Evolutionary conservation across 2,113 vertebrate genomes (phyloP), one percentile per base, ranked within the genome.

Genomic region (Centropus unirufus): DNA sequence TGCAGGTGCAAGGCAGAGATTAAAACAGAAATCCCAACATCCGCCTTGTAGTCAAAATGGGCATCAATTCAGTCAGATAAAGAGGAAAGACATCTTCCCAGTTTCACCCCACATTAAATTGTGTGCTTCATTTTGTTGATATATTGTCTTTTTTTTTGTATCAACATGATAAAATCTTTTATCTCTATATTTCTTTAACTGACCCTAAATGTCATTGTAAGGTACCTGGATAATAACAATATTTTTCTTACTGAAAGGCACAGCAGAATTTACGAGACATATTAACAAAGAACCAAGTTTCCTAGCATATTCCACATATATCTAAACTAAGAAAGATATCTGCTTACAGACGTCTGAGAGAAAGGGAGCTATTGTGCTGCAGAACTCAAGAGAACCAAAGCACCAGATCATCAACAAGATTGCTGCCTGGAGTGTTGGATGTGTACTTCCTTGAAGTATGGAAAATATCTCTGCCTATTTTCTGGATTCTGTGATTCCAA

Each of bases 361-460:
- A 47, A 36, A 57, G 17, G 32, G 11, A 68, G 73, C 61, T 29
- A 36, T 3, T 57, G 9, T 29, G 19, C 17, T 80, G 49, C 26
- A 87, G 54, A 66, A n/a, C 3, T 17, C 11, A 36, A 62, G 18
- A 77, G 14, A 87, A 77, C 39, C 17, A 74, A 68, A 52, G 1
- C 0, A 1, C 12, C 32, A 39, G 7, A 23, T 24, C 3, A 1
- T 61, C 61, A 77, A n/a, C 9, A 47, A 64, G 14, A 2, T 21
- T 64, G 5, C 12, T 77, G 11, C 32, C 21, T 84, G 64, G 5
- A 55, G 3, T 77, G 15, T 2, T 52, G 8, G 20, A 13, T 61
- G 3, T 57, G 23, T 52, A 15, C 36, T 52, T 78, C 29, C 26
- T 52, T 69, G n/a, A 52, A 81, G 5, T 11, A 62, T 9, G 17